Percentiles rank a stretch among this genome's conserved stretches.
Conservation (phyloP, 2,113 vertebrate genomes). For the Saguinus imperator region DNA sequence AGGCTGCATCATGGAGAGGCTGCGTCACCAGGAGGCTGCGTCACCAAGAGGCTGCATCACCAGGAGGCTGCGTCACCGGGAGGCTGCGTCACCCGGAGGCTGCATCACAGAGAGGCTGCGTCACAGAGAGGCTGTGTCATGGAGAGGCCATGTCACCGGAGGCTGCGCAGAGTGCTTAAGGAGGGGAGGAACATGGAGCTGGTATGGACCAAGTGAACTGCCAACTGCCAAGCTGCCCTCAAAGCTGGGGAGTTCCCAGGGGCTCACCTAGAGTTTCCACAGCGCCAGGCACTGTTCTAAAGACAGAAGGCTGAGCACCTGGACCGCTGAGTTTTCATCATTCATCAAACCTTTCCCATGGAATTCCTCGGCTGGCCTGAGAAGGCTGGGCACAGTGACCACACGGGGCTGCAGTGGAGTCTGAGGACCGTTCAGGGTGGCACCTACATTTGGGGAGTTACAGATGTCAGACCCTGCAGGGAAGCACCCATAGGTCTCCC, state of each 20-base stretch:
- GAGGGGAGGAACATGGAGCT: too few species aligned
- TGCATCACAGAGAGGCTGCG: accelerated
- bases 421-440: too few species aligned
- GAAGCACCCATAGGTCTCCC: accelerated
- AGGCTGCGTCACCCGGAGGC: too few species aligned
- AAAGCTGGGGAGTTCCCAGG: neutral
- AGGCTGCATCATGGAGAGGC: neutral
- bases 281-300: accelerated
- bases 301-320: too few species aligned
- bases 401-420: accelerated
- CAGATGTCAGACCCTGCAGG: too few species aligned
- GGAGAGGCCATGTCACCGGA: too few species aligned
- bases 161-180: too few species aligned
- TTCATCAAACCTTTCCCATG: accelerated
- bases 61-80: accelerated
- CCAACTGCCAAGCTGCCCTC: neutral
- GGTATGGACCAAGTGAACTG: accelerated
- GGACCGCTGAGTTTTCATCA: accelerated
- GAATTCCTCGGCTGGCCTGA: neutral
- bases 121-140: too few species aligned
- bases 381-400: accelerated
- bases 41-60: too few species aligned
- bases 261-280: accelerated
- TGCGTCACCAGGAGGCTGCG: accelerated
- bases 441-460: too few species aligned